Base-by-base conservation (phyloP, 2,797 vertebrate genomes). In the Syngnathus rostellatus region DNA sequence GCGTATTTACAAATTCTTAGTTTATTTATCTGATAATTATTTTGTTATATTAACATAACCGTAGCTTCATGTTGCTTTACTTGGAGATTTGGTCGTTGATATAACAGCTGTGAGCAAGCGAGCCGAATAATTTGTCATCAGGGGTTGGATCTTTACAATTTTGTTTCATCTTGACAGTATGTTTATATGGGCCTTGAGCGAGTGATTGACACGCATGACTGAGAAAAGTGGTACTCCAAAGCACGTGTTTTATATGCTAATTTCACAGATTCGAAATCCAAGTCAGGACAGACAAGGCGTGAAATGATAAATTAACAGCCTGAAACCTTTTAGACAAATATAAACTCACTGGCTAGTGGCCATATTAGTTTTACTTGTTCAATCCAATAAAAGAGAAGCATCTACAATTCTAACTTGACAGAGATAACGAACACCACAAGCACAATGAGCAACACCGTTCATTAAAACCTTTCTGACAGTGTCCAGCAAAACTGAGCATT, bases 161-260 rank as follows among this genome's bases (percentile, higher is more conserved):
- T 51, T 19, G 43, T 63, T 9, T 31, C 50, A 45, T 37, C 8
- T 11, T 51, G 45, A 46, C 3, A 0, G 0, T 62, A 21, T 37
- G 45, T 63, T 50, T 17, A 14, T n/a, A 57, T 41, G 17, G 11
- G 62, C 57, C 21, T 41, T 23, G 16, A 59, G 19, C 2, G 3
- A 43, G 66, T 69, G 3, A 71, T 51, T 66, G 39, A 61, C 25
- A 48, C 51, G 40, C 53, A 25, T 65, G 67, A 57, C 46, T 38
- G 14, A 40, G 41, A 61, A 31, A 39, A 51, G n/a, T 25, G 8
- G 10, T 17, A 54, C 46, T 37, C 8, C 11, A 25, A 48, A 48
- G 11, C 61, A 62, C n/a, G 23, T 68, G 48, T 68, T 82, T 73
- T 68, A 67, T 67, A 74, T 75, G 73, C 60, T 70, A 77, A 79